Percentiles rank a stretch among this genome's conserved stretches.
These are phyloP conservation scores for Syrphus vitripennis DNA, from an alignment of 2,888 invertebrate species.

Conservation along the genomic window DNA sequence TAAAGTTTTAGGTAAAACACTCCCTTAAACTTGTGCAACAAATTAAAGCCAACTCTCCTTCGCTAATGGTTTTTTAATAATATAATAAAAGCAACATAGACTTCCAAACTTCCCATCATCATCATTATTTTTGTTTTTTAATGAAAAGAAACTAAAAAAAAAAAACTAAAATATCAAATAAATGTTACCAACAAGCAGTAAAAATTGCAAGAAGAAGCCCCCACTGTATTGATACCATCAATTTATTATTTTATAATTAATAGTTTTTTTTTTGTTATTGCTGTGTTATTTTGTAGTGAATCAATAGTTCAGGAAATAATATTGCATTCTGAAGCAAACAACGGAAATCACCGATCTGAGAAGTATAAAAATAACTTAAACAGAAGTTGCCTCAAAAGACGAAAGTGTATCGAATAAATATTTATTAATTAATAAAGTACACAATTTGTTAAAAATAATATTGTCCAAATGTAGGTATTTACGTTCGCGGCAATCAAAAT, in stretches of 20 bases:
- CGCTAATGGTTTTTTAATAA: constrained; percentile 22
- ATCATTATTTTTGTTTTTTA: background rate
- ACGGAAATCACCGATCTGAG: too few species aligned
- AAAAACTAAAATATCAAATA: background rate
- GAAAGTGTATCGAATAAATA: too few species aligned
- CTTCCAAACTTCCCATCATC: background rate
- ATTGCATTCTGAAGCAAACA: too few species aligned
- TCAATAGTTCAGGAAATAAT: too few species aligned
- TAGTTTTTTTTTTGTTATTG: background rate
- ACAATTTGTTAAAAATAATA: too few species aligned
- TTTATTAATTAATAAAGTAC: too few species aligned
- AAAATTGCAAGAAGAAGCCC: constrained; percentile 8
- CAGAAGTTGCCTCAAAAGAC: too few species aligned
- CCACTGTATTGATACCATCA: constrained; percentile 11
- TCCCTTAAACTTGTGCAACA: constrained; percentile 1
- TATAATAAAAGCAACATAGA: background rate
- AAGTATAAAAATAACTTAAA: too few species aligned
- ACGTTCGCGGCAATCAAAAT: too few species aligned
- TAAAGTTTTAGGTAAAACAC: background rate
- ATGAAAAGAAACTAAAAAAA: background rate
- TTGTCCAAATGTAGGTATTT: too few species aligned
- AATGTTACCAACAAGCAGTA: background rate
- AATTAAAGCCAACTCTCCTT: background rate
- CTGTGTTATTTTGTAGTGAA: constrained; percentile 10
- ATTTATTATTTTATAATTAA: constrained; percentile 35